Evolutionary conservation across 2,113 vertebrate species (phyloP), one percentile per base, ranked within the genome.

Genomic region (Potamarius usumacintae): DNA sequence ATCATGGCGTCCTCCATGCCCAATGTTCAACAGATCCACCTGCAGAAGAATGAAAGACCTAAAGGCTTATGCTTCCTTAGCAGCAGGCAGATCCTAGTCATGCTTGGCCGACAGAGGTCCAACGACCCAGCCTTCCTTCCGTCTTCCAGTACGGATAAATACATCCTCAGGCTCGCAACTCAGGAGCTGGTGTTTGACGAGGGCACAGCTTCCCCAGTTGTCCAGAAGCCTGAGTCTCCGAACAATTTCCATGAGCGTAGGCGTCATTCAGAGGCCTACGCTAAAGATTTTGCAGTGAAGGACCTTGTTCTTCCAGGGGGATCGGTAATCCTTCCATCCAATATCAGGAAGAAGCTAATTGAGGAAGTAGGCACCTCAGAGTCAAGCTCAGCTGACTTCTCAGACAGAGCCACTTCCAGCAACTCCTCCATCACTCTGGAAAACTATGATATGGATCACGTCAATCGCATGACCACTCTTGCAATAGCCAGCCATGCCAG

Each of bases 61-160:
- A 99, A 99, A 92, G 98, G 98, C 0, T 83, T 99, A 1, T 97
- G 97, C 89, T 99, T 99, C 91, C 93, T 99, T 89, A 96, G 92
- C 27, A 95, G 97, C 77, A 97, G 95, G 91, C 93, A 96, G 83
- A 93, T 99, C 90, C 85, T 99, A 71, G 91, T 99, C 89, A 95
- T 98, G 92, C 96, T 99, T 69, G 98, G 98, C 88, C 95, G 83
- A 86, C 98, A 97, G 87, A 98, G 97, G 92, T 94, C 95, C 82
- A 94, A 50, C 4, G 97, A 99, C 53, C 94, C 95, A 0, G 94
- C 96, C 1, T 99, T 99, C 92, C 96, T 98, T 87, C 96, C 97
- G 0, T 97, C 97, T 18, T 98, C 98, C 2, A 97, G 96, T 89
- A 97, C 97, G 0, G 98, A 98, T 80, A 97, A 97, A 88, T 99